Evolutionary conservation across 2,888 invertebrate genomes (phyloP), one percentile per base, ranked within the genome.

Genomic region (Rhyacophila evoluta): DNA sequence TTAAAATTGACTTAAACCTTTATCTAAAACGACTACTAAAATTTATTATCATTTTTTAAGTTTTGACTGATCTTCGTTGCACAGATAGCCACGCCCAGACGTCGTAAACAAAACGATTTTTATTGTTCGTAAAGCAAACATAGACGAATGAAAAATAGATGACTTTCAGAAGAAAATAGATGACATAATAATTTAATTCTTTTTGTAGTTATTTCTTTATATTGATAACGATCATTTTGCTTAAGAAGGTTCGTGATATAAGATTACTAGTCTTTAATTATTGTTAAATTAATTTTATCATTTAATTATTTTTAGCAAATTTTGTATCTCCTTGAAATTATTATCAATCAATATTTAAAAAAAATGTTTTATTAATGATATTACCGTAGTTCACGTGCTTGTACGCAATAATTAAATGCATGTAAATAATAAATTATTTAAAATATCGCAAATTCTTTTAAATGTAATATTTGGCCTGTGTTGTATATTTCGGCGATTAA

Each of bases 241-340:
- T 38, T 75, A 77, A 28, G 74, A 77, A 79, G 80, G 79, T 82
- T 82, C 78, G 82, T 82, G 82, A 82, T 82, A 80, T 75, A 80
- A 73, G 80, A 41, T 79, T 72, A 82, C 82, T 82, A 82, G 82
- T 82, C 82, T 80, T 67, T 79, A 70, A 38, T 55, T n/a, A n/a
- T n/a, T 55, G 55, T 55, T 8, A 55, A 55, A 19, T 55, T 55
- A 55, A 19, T 55, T 55, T 8, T 19, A 55, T 55, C 55, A 25
- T 12, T 15, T 38, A n/a, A 12, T n/a, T 3, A 4, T 3, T 38
- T 12, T 38, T 6, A 5, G 6, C 1, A 19, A 3, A 41, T 41
- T 41, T 41, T 41, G 41, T 15, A 6, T 41, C 4, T 1, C 4
- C 2, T 12, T 3, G 0, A 33, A 33, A 33, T 33, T 33, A 33